Evolutionary conservation across 1,140 invertebrate species (phyloP).

Genomic region (Chironomus tepperi): DNA sequence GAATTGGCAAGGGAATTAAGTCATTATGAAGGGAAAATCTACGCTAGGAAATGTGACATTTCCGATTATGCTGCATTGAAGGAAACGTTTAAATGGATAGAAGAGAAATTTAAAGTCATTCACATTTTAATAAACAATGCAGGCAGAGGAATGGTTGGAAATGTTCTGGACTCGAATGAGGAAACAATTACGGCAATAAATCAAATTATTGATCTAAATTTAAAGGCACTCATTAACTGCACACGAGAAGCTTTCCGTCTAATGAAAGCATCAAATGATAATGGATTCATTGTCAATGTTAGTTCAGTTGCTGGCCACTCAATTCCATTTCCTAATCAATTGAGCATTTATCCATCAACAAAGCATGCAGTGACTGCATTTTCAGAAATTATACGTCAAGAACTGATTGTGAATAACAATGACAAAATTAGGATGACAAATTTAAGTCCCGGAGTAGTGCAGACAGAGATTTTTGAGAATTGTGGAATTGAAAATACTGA

Average conservation of each 20-base stretch:
- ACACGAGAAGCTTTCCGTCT: slow-evolving; percentile 51
- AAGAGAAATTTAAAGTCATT: slow-evolving; percentile 50
- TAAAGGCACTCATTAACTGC: slow-evolving; percentile 56
- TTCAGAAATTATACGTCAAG: slow-evolving; percentile 47
- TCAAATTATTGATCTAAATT: slow-evolving; percentile 56
- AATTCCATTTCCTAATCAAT: neutral
- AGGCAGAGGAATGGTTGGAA: slow-evolving; percentile 39
- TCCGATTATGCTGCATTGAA: slow-evolving; percentile 53
- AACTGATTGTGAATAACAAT: slow-evolving; percentile 29
- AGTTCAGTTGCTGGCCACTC: neutral
- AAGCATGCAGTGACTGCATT: slow-evolving; percentile 51
- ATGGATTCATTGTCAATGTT: slow-evolving; percentile 26
- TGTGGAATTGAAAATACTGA: neutral
- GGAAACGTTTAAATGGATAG: slow-evolving; percentile 53
- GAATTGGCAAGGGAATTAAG: slow-evolving; percentile 30
- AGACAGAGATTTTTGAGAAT: neutral
- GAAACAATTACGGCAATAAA: neutral
- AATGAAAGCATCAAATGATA: neutral
- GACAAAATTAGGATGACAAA: slow-evolving; percentile 2
- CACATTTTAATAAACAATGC: slow-evolving; percentile 70
- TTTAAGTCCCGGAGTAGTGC: neutral
- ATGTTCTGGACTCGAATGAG: neutral
- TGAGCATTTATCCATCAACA: slow-evolving; percentile 48
- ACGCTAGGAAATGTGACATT: slow-evolving; percentile 48
- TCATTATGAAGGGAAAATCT: slow-evolving; percentile 24